A percentile compares a stretch with the other conserved stretches of the same genome.
Evolutionary conservation across 2,888 invertebrate genomes (phyloP).

Genomic region (Beris morrisii): DNA sequence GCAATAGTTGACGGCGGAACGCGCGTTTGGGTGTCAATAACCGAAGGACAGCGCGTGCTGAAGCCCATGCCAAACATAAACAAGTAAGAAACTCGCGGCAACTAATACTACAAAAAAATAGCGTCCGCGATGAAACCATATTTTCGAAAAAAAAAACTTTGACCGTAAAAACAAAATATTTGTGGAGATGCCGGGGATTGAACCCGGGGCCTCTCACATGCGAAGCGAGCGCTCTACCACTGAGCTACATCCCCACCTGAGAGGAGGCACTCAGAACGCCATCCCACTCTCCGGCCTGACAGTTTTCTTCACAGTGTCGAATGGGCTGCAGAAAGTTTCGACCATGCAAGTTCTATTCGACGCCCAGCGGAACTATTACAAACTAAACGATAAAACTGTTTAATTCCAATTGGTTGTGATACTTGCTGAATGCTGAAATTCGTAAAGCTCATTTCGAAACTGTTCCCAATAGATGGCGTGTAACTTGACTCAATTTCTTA

Average conservation of each 20-base stretch:
- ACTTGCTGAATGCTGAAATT: too few relatives aligned
- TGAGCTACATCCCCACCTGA: constrained; percentile 45
- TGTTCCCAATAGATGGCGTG: too few relatives aligned
- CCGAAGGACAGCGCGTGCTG: constrained; percentile 64
- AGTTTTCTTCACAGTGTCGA: background rate
- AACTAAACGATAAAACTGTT: too few relatives aligned
- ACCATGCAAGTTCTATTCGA: too few relatives aligned
- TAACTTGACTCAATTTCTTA: too few relatives aligned
- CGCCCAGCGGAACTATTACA: too few relatives aligned
- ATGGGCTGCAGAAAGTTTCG: too few relatives aligned
- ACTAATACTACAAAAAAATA: too few relatives aligned
- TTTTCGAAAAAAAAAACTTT: too few relatives aligned
- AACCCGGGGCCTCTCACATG: constrained; percentile 47
- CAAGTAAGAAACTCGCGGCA: constrained; percentile 59
- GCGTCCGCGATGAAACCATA: too few relatives aligned
- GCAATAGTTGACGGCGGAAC: constrained; percentile 69
- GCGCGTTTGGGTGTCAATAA: constrained; percentile 69
- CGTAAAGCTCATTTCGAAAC: too few relatives aligned
- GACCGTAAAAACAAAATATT: constrained; percentile 3
- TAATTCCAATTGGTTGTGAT: too few relatives aligned
- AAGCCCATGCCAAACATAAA: constrained; percentile 71
- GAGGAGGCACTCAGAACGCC: background rate
- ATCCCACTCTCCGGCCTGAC: constrained; percentile 15
- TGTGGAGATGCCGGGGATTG: constrained; percentile 46
- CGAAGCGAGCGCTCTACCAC: constrained; percentile 48